Base-by-base conservation (phyloP, 2,888 invertebrate species). In the Escarpia spicata region DNA sequence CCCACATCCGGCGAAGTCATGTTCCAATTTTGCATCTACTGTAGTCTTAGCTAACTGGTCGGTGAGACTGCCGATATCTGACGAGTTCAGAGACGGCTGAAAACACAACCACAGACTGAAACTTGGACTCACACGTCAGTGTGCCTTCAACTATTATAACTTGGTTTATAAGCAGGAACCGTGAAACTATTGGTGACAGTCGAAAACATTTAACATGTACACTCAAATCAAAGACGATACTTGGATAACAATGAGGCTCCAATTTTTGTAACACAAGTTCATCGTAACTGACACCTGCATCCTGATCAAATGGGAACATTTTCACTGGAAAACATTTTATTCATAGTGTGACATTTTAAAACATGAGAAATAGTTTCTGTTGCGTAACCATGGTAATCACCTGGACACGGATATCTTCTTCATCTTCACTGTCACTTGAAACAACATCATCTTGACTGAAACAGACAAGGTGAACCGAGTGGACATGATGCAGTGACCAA, bases 1-100 rank as follows among this genome's bases (percentile, higher is more conserved):
- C 0, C 98, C 97, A 96, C 97, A 97, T 93, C 98, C 98, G 93
- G 98, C 97, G 96, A 98, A 99, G 95, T 98, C 98, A 31, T 99
- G 97, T 92, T 98, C 94, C 89, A 93, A 91, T 91, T 93, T 93
- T 0, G 94, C 93, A 31, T 94, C 94, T 45, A 96, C 95, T 93
- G 94, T 94, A 58, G 96, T 94, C 93, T 95, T 93, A 26, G 95
- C 95, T 15, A 96, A 93, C 75, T 95, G 94, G 15, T 95, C 95
- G 26, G 95, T 95, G n/a, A 95, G 91, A 90, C 93, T 94, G 37
- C 94, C 94, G 9, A 94, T 93, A 26, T 92, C 43, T 60, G 89
- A 37, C 31, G 60, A 19, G 75, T 75, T 75, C 19, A 26, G 75
- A 26, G 75, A n/a, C 2, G 75, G 75, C 75, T 75, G 75, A 75